Percentiles rank a stretch among this genome's conserved stretches.
These are phyloP conservation scores for Drosophila simulans DNA, from an alignment of 1,140 invertebrate species.

Conservation along the genomic window DNA sequence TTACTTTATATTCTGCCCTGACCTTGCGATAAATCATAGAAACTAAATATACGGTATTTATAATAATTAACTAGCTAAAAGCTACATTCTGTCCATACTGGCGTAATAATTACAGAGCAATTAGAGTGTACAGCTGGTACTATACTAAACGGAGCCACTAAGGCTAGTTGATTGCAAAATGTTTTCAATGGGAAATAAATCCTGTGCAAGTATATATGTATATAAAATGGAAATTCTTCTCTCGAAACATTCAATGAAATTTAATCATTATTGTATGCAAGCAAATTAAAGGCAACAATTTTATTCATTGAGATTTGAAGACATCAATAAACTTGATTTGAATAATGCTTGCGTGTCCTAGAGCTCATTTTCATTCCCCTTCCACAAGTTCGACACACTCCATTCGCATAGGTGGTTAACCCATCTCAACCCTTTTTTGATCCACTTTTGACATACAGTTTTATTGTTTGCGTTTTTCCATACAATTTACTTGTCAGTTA, in stretches of 20 bases:
- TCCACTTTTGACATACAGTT: slow-evolving; percentile 30
- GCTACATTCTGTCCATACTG: neutral
- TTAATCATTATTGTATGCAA: neutral
- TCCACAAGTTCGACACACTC: neutral
- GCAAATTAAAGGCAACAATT: neutral
- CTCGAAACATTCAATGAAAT: neutral
- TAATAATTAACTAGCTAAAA: neutral
- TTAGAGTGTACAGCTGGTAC: neutral
- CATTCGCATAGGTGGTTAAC: neutral
- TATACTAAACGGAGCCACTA: neutral
- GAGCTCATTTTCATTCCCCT: slow-evolving; percentile 3
- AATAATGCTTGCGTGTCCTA: slow-evolving; percentile 18
- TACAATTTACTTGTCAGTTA: slow-evolving; percentile 46
- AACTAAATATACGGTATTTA: neutral
- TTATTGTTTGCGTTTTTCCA: slow-evolving; percentile 42
- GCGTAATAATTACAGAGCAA: neutral
- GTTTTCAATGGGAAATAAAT: too few relatives aligned
- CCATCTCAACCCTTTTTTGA: slow-evolving; percentile 10
- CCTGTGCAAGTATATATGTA: too few relatives aligned
- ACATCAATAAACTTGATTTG: neutral
- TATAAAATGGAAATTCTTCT: too few relatives aligned
- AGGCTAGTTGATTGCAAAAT: neutral
- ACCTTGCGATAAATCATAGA: slow-evolving; percentile 2
- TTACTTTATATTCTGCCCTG: neutral
- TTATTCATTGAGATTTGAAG: slow-evolving; percentile 3